Evolutionary conservation across 2,888 invertebrate species (phyloP).

Genomic region (Corythucha ciliata): DNA sequence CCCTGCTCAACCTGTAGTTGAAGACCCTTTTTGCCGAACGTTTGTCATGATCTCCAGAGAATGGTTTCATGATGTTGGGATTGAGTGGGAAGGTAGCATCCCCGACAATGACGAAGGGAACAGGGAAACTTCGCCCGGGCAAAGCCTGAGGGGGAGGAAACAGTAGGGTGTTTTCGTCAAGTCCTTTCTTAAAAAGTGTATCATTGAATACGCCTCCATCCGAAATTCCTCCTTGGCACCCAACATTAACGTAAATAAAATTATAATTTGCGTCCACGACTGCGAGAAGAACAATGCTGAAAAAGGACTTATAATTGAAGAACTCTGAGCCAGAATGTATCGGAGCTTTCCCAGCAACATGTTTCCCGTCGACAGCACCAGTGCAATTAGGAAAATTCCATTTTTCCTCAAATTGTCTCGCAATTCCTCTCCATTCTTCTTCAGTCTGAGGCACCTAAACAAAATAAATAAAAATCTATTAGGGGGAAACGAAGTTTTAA

Average conservation of each 20-base stretch:
- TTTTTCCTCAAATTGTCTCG: slow-evolving; percentile 1
- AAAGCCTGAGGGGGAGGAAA: too few relatives aligned
- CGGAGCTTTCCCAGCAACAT: slow-evolving; percentile 29
- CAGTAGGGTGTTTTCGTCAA: neutral
- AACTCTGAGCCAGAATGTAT: slow-evolving; percentile 28
- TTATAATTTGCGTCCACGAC: slow-evolving; percentile 32
- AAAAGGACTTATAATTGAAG: slow-evolving; percentile 33
- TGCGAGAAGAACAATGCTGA: slow-evolving; percentile 32
- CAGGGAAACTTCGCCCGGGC: neutral
- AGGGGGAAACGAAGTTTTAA: too few relatives aligned
- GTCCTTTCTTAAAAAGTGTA: neutral
- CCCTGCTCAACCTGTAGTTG: too few relatives aligned
- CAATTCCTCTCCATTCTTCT: slow-evolving; percentile 10
- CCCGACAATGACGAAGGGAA: slow-evolving; percentile 1
- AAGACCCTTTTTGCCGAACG: too few relatives aligned
- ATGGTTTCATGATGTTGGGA: neutral
- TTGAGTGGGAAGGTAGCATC: slow-evolving; percentile 4
- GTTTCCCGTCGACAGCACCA: slow-evolving; percentile 33
- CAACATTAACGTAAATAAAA: slow-evolving; percentile 34
- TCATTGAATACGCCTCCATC: slow-evolving; percentile 14
- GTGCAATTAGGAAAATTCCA: slow-evolving; percentile 35
- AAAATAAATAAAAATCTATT: too few relatives aligned
- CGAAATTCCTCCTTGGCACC: slow-evolving; percentile 32
- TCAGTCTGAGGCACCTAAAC: slow-evolving; percentile 12
- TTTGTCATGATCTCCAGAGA: too few relatives aligned